These are phyloP conservation scores for Drosophila anomelani DNA, from an alignment of 2,888 invertebrate species.

Conservation along the genomic window DNA sequence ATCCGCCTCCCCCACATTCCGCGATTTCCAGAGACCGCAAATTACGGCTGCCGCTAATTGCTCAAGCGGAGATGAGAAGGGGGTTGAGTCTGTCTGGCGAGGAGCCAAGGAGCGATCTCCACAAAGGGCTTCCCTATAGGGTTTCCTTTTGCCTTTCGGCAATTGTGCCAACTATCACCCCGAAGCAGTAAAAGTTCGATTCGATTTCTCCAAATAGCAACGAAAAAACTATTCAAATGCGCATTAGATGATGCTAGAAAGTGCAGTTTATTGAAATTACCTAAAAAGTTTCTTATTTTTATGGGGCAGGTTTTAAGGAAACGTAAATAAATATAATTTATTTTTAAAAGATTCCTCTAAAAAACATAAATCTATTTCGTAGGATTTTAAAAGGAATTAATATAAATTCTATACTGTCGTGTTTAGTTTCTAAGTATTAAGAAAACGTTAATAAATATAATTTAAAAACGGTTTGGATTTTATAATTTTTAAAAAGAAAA, in stretches of 20 bases:
- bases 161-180: slow-evolving; percentile 51
- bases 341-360: no score
- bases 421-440: no score
- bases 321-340: background rate
- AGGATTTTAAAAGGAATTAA: no score
- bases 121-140: slow-evolving; percentile 64
- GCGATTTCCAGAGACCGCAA: slow-evolving; percentile 11
- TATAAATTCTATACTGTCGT: no score
- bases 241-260: slow-evolving; percentile 7
- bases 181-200: slow-evolving; percentile 36
- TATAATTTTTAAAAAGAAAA: no score
- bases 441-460: no score
- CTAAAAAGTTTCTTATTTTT: background rate
- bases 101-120: slow-evolving; percentile 10
- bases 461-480: no score
- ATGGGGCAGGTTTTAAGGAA: background rate
- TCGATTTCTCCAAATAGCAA: slow-evolving; percentile 51
- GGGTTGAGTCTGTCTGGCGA: slow-evolving; percentile 12
- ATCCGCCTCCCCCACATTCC: slow-evolving; percentile 15
- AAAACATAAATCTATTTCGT: no score
- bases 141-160: slow-evolving; percentile 47
- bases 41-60: slow-evolving; percentile 38
- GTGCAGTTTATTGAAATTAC: background rate
- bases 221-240: background rate
- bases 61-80: background rate